Evolutionary conservation across 2,888 invertebrate genomes (phyloP).

Genomic region (Coelogynopora nodosa): DNA sequence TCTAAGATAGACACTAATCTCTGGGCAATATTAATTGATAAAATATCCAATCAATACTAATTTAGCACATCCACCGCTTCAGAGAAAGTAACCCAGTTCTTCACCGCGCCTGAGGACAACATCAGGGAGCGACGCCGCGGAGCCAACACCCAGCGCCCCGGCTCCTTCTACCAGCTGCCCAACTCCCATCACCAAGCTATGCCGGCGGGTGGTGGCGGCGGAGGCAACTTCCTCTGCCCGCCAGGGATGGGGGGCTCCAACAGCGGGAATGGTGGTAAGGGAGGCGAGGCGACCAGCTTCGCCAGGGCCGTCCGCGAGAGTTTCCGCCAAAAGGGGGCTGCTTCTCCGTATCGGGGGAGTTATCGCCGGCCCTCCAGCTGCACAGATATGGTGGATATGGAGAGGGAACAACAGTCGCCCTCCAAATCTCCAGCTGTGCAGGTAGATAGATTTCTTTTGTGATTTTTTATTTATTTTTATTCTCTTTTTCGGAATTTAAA

Average conservation of each 20-base stretch:
- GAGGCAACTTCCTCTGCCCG: no score
- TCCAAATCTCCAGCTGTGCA: no score
- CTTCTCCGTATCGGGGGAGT: background rate
- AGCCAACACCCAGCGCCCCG: background rate
- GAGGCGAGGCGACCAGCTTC: background rate
- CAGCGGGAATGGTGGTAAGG: no score
- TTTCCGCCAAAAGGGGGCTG: background rate
- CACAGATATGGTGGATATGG: background rate
- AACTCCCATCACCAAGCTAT: background rate
- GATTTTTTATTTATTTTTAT: no score
- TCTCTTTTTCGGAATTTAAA: no score
- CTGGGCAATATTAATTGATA: no score
- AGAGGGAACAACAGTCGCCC: no score
- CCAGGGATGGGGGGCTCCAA: no score
- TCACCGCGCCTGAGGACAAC: background rate
- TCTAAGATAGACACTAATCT: no score
- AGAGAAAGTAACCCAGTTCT: background rate
- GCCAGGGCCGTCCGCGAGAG: slow-evolving; percentile 1
- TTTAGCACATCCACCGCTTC: background rate
- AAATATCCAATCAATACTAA: no score
- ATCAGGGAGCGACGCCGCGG: background rate
- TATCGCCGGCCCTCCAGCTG: background rate
- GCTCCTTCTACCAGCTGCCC: background rate
- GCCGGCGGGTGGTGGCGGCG: background rate
- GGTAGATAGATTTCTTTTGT: no score